phyloP scores from a whole-genome alignment of 2,113 vertebrate genomes.

The Oryzias javanicus region DNA sequence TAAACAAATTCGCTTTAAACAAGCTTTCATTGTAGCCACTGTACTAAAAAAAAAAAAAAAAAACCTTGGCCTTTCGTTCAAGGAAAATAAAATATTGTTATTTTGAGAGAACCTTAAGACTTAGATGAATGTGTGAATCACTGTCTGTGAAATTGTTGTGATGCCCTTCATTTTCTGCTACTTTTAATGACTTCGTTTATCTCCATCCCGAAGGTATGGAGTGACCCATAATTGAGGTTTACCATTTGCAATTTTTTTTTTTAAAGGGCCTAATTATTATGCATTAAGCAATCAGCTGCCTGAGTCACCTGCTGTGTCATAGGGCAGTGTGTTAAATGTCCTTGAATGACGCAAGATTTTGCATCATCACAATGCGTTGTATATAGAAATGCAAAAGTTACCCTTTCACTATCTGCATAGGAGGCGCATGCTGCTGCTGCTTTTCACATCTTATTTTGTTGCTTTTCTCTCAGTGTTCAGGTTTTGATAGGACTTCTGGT shows the following conservation, averaged over 20 bases:
- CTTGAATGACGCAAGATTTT: conserved; percentile 61
- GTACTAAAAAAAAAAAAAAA: too few relatives aligned
- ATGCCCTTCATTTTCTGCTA: background rate
- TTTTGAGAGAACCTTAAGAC: conserved; percentile 2
- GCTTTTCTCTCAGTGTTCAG: conserved; percentile 45
- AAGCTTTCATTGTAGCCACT: too few relatives aligned
- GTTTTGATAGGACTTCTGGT: conserved; percentile 62
- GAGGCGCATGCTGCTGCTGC: conserved; percentile 1
- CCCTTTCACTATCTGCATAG: conserved; percentile 41
- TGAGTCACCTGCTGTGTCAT: conserved; percentile 58
- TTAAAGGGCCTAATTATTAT: conserved; percentile 51
- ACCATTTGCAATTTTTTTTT: conserved; percentile 28
- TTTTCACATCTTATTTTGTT: conserved; percentile 41
- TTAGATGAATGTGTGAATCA: conserved; percentile 1
- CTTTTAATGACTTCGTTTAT: conserved; percentile 6
- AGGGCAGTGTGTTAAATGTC: conserved; percentile 60
- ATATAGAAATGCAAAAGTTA: conserved; percentile 62
- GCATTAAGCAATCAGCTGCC: conserved; percentile 42
- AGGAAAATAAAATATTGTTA: background rate
- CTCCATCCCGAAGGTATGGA: conserved; percentile 36
- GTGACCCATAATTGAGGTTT: conserved; percentile 55
- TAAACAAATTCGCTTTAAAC: conserved; percentile 37
- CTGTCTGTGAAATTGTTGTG: conserved; percentile 5
- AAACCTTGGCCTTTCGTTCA: conserved; percentile 6
- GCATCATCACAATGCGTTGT: conserved; percentile 54